These are phyloP conservation scores for Chauna torquata DNA, from an alignment of 2,113 vertebrate genomes.

Conservation along the genomic window DNA sequence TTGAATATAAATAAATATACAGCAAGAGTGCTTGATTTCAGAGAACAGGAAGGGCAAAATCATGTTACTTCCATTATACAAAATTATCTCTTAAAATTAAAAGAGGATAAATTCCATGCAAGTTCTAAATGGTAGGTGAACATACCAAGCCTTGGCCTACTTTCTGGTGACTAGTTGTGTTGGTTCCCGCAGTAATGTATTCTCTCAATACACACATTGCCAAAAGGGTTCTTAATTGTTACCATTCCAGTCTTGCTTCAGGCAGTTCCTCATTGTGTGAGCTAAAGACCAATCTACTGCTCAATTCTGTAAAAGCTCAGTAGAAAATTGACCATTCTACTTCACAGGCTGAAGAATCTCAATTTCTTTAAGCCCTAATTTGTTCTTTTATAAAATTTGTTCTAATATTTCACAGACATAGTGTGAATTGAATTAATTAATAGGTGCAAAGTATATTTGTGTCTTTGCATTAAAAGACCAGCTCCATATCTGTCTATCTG, in stretches of 20 bases:
- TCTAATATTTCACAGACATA: not conserved
- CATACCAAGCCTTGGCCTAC: not conserved
- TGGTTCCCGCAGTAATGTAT: not conserved
- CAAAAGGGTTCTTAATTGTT: not conserved
- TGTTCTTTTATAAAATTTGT: not conserved
- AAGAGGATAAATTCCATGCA: not conserved
- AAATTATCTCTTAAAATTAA: not conserved
- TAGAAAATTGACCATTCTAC: not conserved
- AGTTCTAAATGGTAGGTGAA: not conserved
- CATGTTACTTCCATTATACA: fast-evolving
- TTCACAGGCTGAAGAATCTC: not conserved
- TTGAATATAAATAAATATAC: not conserved
- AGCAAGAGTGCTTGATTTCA: not conserved
- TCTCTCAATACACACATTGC: not conserved
- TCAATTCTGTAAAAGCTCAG: not conserved
- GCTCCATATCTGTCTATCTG: not conserved
- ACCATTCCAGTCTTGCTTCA: not conserved
- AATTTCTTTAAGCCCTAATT: not conserved
- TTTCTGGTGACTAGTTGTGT: not conserved
- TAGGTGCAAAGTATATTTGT: not conserved
- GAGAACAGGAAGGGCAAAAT: not conserved
- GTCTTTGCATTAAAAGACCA: not conserved
- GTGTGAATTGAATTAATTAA: not conserved
- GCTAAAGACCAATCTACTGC: not conserved
- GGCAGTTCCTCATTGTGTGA: not conserved